Conservation (phyloP, 2,888 invertebrate genomes). For the Drosophila merina region DNA sequence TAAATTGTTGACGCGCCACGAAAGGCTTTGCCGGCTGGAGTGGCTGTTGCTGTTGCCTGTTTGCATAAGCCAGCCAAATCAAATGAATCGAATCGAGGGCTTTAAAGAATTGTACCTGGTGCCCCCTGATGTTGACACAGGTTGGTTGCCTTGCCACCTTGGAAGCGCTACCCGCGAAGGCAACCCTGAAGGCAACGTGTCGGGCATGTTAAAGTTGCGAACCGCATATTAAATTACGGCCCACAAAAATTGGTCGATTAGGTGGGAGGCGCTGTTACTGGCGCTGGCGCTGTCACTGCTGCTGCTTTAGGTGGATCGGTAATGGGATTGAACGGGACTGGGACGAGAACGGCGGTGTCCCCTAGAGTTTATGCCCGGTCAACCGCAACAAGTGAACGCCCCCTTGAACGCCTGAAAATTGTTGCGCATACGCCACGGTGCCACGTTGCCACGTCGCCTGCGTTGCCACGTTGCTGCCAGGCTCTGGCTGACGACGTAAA, state of each 20-base stretch:
- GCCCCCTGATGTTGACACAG: conserved; percentile 47
- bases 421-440: conserved; percentile 76
- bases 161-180: neutral
- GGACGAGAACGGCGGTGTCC: conserved; percentile 32
- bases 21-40: conserved; percentile 50
- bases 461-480: conserved; percentile 9
- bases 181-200: conserved; percentile 53
- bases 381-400: conserved; percentile 64
- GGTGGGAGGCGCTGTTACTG: conserved; percentile 18
- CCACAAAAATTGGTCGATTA: conserved; percentile 68
- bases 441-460: conserved; percentile 40
- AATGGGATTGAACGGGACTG: conserved; percentile 5
- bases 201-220: conserved; percentile 63
- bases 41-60: conserved; percentile 48
- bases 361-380: conserved; percentile 55
- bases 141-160: neutral
- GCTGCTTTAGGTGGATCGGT: conserved; percentile 6
- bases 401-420: conserved; percentile 47
- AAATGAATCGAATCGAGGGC: conserved; percentile 61
- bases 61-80: conserved; percentile 71
- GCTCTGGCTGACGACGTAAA: conserved; percentile 46
- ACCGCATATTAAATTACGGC: conserved; percentile 73
- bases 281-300: conserved; percentile 3
- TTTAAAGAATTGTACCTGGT: conserved; percentile 56
- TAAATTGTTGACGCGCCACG: conserved; percentile 66